Percentiles rank a stretch among this genome's conserved stretches.
These are phyloP conservation scores for Drosophila sturtevanti DNA, from an alignment of 1,140 invertebrate genomes.

Conservation along the genomic window DNA sequence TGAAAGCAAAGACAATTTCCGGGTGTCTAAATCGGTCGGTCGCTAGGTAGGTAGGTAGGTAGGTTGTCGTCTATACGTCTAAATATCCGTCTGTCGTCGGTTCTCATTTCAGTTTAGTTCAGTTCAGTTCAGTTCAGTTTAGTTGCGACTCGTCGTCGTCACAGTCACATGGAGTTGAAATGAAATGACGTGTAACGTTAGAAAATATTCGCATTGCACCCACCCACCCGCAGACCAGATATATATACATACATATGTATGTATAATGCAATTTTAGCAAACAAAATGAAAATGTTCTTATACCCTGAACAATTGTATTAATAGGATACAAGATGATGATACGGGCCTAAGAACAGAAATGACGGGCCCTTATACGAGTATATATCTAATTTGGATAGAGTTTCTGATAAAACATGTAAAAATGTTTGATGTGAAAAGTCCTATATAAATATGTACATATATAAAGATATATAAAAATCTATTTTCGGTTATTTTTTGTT, in stretches of 20 bases:
- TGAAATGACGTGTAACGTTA: slow-evolving; percentile 58
- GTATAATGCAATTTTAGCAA: not conserved
- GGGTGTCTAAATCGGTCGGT: slow-evolving; percentile 70
- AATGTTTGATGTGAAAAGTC: too few relatives aligned
- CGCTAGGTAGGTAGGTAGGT: slow-evolving; percentile 9
- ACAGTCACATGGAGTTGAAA: slow-evolving; percentile 51
- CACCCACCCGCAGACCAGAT: slow-evolving; percentile 16
- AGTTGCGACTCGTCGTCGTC: slow-evolving; percentile 28
- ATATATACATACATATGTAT: slow-evolving; percentile 1
- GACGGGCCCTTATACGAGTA: too few relatives aligned
- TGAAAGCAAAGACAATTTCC: slow-evolving; percentile 59
- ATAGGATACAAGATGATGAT: not conserved
- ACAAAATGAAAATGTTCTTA: not conserved
- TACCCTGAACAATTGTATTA: not conserved
- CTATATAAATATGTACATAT: too few relatives aligned
- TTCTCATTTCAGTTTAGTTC: not conserved
- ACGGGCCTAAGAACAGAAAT: too few relatives aligned
- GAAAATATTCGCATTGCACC: slow-evolving; percentile 3
- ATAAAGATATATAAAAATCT: too few relatives aligned
- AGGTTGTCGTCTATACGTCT: not conserved
- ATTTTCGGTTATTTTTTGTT: too few relatives aligned
- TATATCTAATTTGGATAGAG: too few relatives aligned
- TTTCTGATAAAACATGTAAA: too few relatives aligned
- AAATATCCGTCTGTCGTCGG: not conserved
- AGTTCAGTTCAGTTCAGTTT: not conserved